phyloP scores from a whole-genome alignment of 2,888 invertebrate species.

The Parnassius glacialis region DNA sequence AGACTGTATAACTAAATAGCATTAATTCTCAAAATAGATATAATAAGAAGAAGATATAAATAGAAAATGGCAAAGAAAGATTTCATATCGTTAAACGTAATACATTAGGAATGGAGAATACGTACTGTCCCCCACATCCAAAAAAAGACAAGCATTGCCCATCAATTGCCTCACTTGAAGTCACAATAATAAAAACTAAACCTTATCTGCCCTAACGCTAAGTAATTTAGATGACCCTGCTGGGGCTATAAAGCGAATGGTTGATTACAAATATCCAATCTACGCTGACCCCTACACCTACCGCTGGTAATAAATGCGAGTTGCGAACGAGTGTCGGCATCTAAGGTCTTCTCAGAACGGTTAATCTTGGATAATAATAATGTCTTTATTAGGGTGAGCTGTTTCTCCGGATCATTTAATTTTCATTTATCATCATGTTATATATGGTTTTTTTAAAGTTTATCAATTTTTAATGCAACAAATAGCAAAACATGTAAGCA shows the following conservation, averaged over 20 bases:
- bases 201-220: conserved; percentile 66
- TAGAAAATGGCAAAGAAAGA: too few relatives aligned
- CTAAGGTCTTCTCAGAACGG: conserved; percentile 36
- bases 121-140: conserved; percentile 25
- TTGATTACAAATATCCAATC: conserved; percentile 64
- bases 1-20: too few relatives aligned
- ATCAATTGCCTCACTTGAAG: conserved; percentile 57
- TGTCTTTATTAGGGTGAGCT: conserved; percentile 35
- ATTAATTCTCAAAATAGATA: too few relatives aligned
- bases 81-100: neutral
- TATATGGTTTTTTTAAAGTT: neutral
- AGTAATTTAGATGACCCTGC: conserved; percentile 68
- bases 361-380: conserved; percentile 37
- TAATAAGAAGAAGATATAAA: too few relatives aligned
- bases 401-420: conserved; percentile 23
- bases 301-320: conserved; percentile 38
- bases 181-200: conserved; percentile 71
- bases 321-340: conserved; percentile 28
- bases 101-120: conserved; percentile 1
- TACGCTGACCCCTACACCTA: conserved; percentile 44
- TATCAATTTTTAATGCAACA: too few relatives aligned
- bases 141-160: conserved; percentile 33
- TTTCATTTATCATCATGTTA: conserved; percentile 25
- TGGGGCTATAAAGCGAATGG: conserved; percentile 56
- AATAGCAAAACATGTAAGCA: too few relatives aligned